Evolutionary conservation across 2,888 invertebrate species (phyloP).

Genomic region (Globia sparganii): DNA sequence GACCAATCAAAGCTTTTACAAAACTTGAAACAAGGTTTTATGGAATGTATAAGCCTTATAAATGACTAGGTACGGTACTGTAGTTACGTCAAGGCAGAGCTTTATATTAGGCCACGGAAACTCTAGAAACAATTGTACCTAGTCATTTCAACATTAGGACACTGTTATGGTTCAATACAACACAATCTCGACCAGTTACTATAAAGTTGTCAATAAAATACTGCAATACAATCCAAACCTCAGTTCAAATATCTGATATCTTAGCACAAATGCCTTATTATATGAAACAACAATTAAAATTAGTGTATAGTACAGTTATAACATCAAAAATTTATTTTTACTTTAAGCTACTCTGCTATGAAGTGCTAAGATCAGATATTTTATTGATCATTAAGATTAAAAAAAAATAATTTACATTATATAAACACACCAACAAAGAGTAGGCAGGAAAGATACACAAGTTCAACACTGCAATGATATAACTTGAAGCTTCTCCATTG

Average conservation of each 20-base stretch:
- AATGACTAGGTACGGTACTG: constrained; percentile 82
- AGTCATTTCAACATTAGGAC: constrained; percentile 81
- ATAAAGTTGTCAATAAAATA: constrained; percentile 82
- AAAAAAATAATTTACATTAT: constrained; percentile 72
- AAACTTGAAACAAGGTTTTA: constrained; percentile 83
- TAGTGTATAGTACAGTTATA: constrained; percentile 57
- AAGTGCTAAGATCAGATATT: constrained; percentile 84
- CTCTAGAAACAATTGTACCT: constrained; percentile 76
- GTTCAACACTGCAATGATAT: constrained; percentile 78
- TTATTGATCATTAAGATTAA: constrained; percentile 71
- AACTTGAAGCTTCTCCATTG: constrained; percentile 80
- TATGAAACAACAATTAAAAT: constrained; percentile 62
- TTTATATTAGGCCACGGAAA: constrained; percentile 61
- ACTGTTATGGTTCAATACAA: constrained; percentile 78
- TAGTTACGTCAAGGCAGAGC: constrained; percentile 53
- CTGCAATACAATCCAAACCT: constrained; percentile 83
- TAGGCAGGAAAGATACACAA: constrained; percentile 77
- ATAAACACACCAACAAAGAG: constrained; percentile 73
- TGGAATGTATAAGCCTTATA: constrained; percentile 89
- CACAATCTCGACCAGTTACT: constrained; percentile 79
- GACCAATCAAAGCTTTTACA: constrained; percentile 84
- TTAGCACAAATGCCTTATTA: constrained; percentile 79
- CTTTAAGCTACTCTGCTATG: constrained; percentile 59
- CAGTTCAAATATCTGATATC: constrained; percentile 76
- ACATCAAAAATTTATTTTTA: constrained; percentile 66